These are phyloP conservation scores for Gasteruption jaculator DNA, from an alignment of 2,888 invertebrate genomes.

Conservation along the genomic window DNA sequence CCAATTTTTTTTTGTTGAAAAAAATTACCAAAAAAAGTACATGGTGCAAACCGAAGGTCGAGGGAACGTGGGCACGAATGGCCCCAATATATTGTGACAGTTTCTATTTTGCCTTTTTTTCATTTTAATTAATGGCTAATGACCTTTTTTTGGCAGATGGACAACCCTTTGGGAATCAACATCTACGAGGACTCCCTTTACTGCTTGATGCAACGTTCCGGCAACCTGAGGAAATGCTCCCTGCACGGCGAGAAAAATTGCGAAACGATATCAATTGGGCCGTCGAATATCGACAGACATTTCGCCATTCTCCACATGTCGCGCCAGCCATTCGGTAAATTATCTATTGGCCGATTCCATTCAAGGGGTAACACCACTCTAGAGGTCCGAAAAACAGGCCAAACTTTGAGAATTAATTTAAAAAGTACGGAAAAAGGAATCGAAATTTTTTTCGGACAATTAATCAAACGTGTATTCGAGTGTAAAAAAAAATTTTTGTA, in stretches of 20 bases:
- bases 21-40: too few species aligned
- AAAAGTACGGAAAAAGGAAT: too few species aligned
- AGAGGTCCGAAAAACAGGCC: too few species aligned
- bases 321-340: conserved; percentile 54
- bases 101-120: conserved; percentile 20
- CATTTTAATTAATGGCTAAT: neutral
- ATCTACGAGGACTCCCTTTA: conserved; percentile 76
- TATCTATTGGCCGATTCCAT: too few species aligned
- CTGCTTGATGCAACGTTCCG: conserved; percentile 59
- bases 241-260: conserved; percentile 57
- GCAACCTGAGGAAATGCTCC: conserved; percentile 59
- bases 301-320: conserved; percentile 58
- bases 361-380: too few species aligned
- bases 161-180: conserved; percentile 62
- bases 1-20: neutral
- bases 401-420: too few species aligned
- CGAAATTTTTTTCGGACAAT: too few species aligned
- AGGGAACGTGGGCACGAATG: too few species aligned
- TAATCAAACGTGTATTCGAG: too few species aligned
- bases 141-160: conserved; percentile 31
- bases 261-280: conserved; percentile 50
- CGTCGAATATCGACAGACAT: conserved; percentile 50
- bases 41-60: too few species aligned
- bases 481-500: too few species aligned
- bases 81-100: neutral